Conservation (phyloP, 1,140 invertebrate species). For the Trachymyrmex cornetzi region DNA sequence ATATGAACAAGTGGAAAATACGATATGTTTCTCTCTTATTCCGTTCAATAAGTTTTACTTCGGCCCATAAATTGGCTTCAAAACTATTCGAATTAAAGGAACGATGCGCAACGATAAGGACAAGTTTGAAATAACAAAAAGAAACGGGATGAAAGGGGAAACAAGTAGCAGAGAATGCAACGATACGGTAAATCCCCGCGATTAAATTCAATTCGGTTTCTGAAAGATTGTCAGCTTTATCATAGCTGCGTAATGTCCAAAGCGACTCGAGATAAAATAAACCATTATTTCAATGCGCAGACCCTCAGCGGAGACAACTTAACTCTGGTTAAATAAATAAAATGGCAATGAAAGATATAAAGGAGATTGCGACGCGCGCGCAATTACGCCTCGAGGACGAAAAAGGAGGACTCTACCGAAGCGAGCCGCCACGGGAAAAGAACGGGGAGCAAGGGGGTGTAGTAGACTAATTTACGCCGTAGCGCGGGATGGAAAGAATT, state of each 20-base stretch:
- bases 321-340: constrained; percentile 34
- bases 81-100: constrained; percentile 53
- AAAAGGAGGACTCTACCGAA: not conserved
- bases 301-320: constrained; percentile 13
- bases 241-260: constrained; percentile 6
- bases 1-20: not conserved
- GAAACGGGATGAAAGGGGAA: constrained; percentile 36
- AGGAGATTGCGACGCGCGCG: constrained; percentile 18
- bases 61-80: constrained; percentile 22
- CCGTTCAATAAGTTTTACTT: constrained; percentile 35
- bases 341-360: constrained; percentile 38
- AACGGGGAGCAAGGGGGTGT: not conserved
- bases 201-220: constrained; percentile 39
- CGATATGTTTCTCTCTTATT: not conserved
- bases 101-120: not conserved
- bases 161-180: constrained; percentile 21
- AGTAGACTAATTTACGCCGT: constrained; percentile 55
- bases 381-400: constrained; percentile 37
- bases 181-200: constrained; percentile 30
- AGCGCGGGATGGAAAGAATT: constrained; percentile 58
- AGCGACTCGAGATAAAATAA: constrained; percentile 13
- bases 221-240: constrained; percentile 19
- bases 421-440: constrained; percentile 11
- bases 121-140: constrained; percentile 29
- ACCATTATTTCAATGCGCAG: not conserved